Evolutionary conservation across 2,113 vertebrate species (phyloP), one percentile per base, ranked within the genome.

Genomic region (Nothobranchius furzeri): DNA sequence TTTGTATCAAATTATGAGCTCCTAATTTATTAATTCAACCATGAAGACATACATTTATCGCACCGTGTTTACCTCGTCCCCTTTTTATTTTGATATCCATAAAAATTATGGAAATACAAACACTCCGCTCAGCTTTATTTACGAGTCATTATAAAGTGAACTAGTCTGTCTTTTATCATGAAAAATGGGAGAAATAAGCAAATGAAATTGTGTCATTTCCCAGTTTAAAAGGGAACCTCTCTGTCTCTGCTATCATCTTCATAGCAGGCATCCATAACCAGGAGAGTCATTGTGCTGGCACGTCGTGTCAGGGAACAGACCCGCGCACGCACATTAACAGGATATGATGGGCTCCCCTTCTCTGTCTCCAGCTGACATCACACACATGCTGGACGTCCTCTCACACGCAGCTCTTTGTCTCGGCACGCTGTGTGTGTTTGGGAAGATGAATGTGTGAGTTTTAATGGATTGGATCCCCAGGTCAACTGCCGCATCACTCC

Each of bases 341-440:
- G 82, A 87, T 87, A 85, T 83, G 87, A 90, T 88, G 88, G 81
- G 81, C 85, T 91, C 78, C 82, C 54, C 78, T 83, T 82, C 78
- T 86, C 88, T 91, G 86, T 91, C 79, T 87, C 88, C 82, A 83
- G 85, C 85, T 88, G 89, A 91, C 89, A 90, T 88, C 83, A 86
- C 87, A 89, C 89, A 90, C 89, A 90, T 90, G 89, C 88, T 84
- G 83, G 73, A 85, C 55, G 80, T 88, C 88, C 74, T 79, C 81
- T 84, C 85, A 82, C 88, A 87, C 80, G 79, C 85, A 42, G 78
- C 80, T 86, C 87, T 90, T 89, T 90, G 86, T 91, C 78, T 76
- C 74, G 63, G 61, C 69, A 73, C 51, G 17, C 83, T 76, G 87
- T 85, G 87, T 86, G 84, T 73, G 43, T 77, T 87, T 82, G 80